Base-by-base conservation (phyloP, 2,888 invertebrate species). In the Cataglyphis rosenhaueri region DNA sequence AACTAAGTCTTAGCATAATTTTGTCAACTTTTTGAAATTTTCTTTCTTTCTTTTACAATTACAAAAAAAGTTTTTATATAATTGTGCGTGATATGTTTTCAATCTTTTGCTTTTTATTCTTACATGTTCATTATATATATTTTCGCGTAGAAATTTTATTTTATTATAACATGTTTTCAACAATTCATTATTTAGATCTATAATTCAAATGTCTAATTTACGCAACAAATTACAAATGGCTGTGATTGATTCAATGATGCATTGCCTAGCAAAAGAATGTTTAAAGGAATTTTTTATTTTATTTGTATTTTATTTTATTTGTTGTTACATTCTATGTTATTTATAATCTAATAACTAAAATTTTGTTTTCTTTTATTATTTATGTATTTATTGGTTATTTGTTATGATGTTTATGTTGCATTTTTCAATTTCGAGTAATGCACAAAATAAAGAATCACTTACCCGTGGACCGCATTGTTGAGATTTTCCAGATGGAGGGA, bases 381-480 rank as follows among this genome's bases (percentile, higher is more conserved):
- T 12, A 29, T 29, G 29, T 29, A 29, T 29, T 29, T 29, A 29
- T 29, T 29, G 2, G 29, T 29, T 29, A 29, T 29, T 29, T 29
- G 2, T 29, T 29, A 29, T 29, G n/a, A 52, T n/a, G 6, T n/a
- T 32, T 9, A 29, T 0, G 0, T 29, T 18, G 3, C 4, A 29
- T 32, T 61, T 15, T 21, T n/a, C 1, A 38, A 74, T 41, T 38
- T 38, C 18, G 1, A 61, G 32, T 32, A 21, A 0, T 10, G 10
- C n/a, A 10, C 12, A 41, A 57, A 73, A 21, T 25, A 29, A 35
- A 32, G 25, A 59, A 73, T 62, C 52, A 92, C 95, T 95, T 93
- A 97, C 97, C 96, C 96, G 89, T 96, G 92, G 76, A 96, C 93
- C 87, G 96, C 96, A 94, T 96, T 97, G 92, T 97, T 97, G 91